Base-by-base conservation (phyloP, 2,888 invertebrate genomes). In the Drosophila melanosoma region DNA sequence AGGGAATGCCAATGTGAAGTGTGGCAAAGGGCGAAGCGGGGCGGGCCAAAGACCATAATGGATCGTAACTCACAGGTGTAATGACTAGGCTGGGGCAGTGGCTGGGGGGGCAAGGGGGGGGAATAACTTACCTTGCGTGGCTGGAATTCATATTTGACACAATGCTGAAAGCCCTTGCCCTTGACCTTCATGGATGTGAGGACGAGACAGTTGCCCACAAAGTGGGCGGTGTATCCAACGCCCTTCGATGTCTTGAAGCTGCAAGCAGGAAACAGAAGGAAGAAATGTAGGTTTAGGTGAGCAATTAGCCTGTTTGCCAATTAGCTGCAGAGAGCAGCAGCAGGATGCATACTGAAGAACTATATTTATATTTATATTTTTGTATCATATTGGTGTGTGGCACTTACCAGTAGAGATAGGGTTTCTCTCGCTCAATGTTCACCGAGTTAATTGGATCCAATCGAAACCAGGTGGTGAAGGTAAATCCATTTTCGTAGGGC, bases 161-260 rank as follows among this genome's bases (percentile, higher is more conserved):
- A 99, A 94, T 99, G 99, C 94, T 99, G 99, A 94, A 99, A 99
- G 82, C 99, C 99, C 94, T 99, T 99, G 91, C 98, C 99, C 92
- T 99, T 98, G 81, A 99, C 96, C 94, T 99, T 99, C 98, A 99
- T 99, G 36, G 99, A 98, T 35, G 99, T 99, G 90, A 99, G 95
- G 78, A 99, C 99, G 82, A 99, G 95, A 94, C 99, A 99, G 94
- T 99, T 99, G 87, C 99, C 99, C 87, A 99, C 98, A 94, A 99
- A 99, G 94, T 99, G 99, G 67, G 99, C 99, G 59, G 99, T 98
- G 94, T 99, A 99, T 53, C 99, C 99, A 64, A 99, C 97, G 82
- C 99, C 99, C 95, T 99, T 99, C 93, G 98, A 97, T 76, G 99
- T 99, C 94, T 99, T 98, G 94, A 99, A 99, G 94, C 99, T 99